Percentiles rank a stretch among this genome's conserved stretches.
Evolutionary conservation across 2,797 vertebrate species (phyloP).

Genomic region (Rhinogobio ventralis): DNA sequence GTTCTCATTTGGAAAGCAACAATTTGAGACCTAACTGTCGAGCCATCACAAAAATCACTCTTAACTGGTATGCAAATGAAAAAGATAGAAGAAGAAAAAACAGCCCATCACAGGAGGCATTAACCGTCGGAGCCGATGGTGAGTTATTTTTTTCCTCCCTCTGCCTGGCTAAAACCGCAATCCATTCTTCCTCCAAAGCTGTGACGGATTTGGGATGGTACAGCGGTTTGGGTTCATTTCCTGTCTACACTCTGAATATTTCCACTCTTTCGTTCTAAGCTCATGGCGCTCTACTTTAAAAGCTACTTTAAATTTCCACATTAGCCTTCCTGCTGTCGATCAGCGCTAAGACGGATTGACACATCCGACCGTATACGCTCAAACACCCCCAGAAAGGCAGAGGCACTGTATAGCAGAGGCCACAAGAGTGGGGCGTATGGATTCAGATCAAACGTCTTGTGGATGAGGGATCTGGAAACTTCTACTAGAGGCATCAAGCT

Average conservation of each 20-base stretch:
- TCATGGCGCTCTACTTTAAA: conserved; percentile 40
- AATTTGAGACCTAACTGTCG: conserved; percentile 62
- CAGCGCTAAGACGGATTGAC: conserved; percentile 37
- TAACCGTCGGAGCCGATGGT: conserved; percentile 40
- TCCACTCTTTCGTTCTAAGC: conserved; percentile 54
- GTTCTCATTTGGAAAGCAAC: conserved; percentile 72
- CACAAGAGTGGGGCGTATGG: conserved; percentile 25
- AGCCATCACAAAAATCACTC: conserved; percentile 25
- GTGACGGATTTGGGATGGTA: conserved; percentile 52
- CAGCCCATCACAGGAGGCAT: conserved; percentile 32
- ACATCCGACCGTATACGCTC: conserved; percentile 12
- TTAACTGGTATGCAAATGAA: background rate
- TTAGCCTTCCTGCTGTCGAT: conserved; percentile 55
- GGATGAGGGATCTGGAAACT: conserved; percentile 45
- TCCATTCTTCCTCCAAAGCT: conserved; percentile 42
- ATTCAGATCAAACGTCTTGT: conserved; percentile 41
- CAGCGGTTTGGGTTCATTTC: conserved; percentile 58
- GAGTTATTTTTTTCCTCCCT: conserved; percentile 36
- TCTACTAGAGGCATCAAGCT: conserved; percentile 25
- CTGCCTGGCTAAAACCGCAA: conserved; percentile 41
- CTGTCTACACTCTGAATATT: conserved; percentile 54
- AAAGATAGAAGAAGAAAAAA: background rate
- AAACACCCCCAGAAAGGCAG: conserved; percentile 9
- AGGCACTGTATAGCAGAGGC: conserved; percentile 11
- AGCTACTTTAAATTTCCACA: conserved; percentile 56